A percentile compares a stretch with the other conserved stretches of the same genome.
Evolutionary conservation across 2,797 vertebrate species (phyloP).

Genomic region (Manis crassicaudata): DNA sequence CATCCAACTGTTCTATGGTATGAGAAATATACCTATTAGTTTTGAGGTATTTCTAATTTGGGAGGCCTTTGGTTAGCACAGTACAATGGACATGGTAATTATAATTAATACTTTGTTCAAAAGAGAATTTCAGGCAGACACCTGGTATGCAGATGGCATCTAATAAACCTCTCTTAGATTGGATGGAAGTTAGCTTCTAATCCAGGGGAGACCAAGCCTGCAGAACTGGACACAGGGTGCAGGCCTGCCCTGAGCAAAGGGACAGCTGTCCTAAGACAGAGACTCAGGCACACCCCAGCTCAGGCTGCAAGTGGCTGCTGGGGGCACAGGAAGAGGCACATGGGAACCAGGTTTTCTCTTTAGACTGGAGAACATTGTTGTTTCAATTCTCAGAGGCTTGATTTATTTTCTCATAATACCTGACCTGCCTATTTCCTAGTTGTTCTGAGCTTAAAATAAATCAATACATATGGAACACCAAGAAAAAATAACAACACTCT

Average conservation of each 20-base stretch:
- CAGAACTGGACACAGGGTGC: background rate
- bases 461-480: background rate
- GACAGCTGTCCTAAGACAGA: background rate
- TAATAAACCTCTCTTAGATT: background rate
- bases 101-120: background rate
- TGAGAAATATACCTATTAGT: background rate
- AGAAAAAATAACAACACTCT: background rate
- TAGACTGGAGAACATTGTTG: background rate
- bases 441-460: constrained; percentile 43
- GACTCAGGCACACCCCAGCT: background rate
- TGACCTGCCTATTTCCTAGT: constrained; percentile 2
- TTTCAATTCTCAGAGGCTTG: background rate
- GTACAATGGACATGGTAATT: background rate
- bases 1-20: background rate
- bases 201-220: background rate
- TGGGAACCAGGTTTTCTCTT: background rate
- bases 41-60: background rate
- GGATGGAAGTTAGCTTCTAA: background rate
- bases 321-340: background rate
- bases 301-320: background rate
- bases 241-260: background rate
- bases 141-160: background rate
- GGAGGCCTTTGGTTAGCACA: background rate
- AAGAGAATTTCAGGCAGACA: background rate
- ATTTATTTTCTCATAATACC: constrained; percentile 17